Percentiles rank a stretch among this genome's conserved stretches.
Conservation (phyloP, 35 echinoderm and acorn worm genomes). For the Amphiura filiformis region DNA sequence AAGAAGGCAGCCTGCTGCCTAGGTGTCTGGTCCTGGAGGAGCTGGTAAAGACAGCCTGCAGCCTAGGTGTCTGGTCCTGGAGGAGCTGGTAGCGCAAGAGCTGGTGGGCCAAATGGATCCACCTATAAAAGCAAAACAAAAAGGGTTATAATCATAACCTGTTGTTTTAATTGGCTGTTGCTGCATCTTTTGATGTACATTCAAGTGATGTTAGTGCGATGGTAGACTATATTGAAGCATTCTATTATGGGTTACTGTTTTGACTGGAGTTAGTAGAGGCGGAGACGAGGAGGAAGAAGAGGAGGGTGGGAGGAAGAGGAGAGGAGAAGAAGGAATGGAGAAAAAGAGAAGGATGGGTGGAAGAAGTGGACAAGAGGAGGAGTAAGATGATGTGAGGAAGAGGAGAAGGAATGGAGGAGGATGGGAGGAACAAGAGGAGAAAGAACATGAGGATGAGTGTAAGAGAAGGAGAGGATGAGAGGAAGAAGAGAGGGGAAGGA, state of each 20-base stretch:
- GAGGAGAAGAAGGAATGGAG: too few species aligned
- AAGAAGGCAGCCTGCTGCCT: background rate
- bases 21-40: background rate
- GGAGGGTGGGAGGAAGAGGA: background rate
- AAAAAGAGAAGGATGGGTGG: too few species aligned
- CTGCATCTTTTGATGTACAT: background rate
- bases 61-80: background rate
- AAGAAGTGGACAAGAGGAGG: too few species aligned
- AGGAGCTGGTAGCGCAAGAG: constrained; percentile 66
- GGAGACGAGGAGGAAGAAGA: background rate
- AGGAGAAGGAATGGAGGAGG: too few species aligned
- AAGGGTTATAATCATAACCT: background rate
- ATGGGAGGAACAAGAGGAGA: too few species aligned
- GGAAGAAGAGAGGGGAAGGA: too few species aligned
- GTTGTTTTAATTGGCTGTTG: background rate
- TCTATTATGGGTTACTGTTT: background rate
- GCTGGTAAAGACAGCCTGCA: background rate
- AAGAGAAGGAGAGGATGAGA: too few species aligned
- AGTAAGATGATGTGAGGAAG: too few species aligned
- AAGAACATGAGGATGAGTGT: too few species aligned
- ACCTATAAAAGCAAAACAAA: constrained; percentile 44
- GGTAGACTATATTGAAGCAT: background rate
- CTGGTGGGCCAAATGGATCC: constrained; percentile 92
- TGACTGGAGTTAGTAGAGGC: background rate
- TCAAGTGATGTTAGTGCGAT: background rate